A percentile compares a stretch with the other conserved stretches of the same genome.
Evolutionary conservation across 2,113 vertebrate genomes (phyloP).

Genomic region (Cavia porcellus): DNA sequence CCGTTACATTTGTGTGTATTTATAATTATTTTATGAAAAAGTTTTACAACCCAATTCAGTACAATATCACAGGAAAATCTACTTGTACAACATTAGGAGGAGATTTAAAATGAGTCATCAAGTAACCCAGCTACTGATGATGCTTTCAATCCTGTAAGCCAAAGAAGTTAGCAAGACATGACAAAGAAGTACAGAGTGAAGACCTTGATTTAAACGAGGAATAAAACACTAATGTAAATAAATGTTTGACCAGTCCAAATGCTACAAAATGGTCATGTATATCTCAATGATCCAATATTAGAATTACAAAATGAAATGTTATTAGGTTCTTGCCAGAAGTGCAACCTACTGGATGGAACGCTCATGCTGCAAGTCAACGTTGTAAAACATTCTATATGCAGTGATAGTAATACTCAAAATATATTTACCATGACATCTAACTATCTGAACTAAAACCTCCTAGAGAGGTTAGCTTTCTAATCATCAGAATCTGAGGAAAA

Average conservation of each 20-base stretch:
- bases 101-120: not conserved
- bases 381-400: not conserved
- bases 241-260: not conserved
- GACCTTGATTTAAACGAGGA: not conserved
- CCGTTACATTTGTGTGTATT: not conserved
- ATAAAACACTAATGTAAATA: not conserved
- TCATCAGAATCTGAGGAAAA: not conserved
- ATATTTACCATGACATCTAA: not conserved
- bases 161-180: not conserved
- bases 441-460: not conserved
- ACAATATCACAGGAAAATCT: not conserved
- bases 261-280: not conserved
- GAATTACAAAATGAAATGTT: not conserved
- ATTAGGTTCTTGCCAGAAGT: not conserved
- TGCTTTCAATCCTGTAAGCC: not conserved
- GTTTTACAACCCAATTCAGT: not conserved
- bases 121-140: not conserved
- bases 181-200: not conserved
- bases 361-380: not conserved
- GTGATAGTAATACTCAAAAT: not conserved
- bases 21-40: not conserved
- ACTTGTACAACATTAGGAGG: no score
- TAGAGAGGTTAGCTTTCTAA: not conserved
- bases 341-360: not conserved
- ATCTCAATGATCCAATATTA: not conserved